phyloP scores from a whole-genome alignment of 2,888 invertebrate genomes.

The Acleris sparsana region DNA sequence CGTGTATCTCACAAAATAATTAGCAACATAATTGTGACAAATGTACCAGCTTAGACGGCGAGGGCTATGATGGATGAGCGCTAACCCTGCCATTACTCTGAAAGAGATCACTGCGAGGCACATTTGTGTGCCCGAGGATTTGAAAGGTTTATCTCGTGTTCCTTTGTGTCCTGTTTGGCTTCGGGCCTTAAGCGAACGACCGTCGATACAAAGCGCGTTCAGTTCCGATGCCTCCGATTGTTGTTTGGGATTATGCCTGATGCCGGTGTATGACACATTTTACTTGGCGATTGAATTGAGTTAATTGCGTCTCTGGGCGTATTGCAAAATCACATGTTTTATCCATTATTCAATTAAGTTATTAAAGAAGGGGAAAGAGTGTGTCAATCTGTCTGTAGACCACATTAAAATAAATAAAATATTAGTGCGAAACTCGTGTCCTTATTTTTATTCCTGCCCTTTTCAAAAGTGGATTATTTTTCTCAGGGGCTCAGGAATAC shows the following conservation, averaged over 20 bases:
- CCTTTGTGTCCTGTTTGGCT: slow-evolving; percentile 60
- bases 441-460: no score
- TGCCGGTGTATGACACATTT: slow-evolving; percentile 33
- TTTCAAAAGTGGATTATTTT: no score
- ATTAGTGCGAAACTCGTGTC: no score
- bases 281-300: slow-evolving; percentile 6
- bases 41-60: slow-evolving; percentile 22
- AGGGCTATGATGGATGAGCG: slow-evolving; percentile 33
- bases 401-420: no score
- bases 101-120: slow-evolving; percentile 43
- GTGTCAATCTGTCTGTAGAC: no score
- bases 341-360: no score
- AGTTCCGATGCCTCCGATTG: slow-evolving; percentile 29
- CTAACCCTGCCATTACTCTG: slow-evolving; percentile 26
- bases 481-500: no score
- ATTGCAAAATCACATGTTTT: no score
- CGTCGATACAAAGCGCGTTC: slow-evolving; percentile 18
- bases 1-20: background rate
- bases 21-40: slow-evolving; percentile 15
- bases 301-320: no score
- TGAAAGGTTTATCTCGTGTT: slow-evolving; percentile 58
- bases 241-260: slow-evolving; percentile 29
- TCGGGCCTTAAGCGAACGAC: slow-evolving; percentile 41
- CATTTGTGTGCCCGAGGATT: slow-evolving; percentile 64
- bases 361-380: no score